A percentile compares a stretch with the other conserved stretches of the same genome.
phyloP scores from a whole-genome alignment of 2,888 invertebrate genomes.

The Drosophila hamatofila region DNA sequence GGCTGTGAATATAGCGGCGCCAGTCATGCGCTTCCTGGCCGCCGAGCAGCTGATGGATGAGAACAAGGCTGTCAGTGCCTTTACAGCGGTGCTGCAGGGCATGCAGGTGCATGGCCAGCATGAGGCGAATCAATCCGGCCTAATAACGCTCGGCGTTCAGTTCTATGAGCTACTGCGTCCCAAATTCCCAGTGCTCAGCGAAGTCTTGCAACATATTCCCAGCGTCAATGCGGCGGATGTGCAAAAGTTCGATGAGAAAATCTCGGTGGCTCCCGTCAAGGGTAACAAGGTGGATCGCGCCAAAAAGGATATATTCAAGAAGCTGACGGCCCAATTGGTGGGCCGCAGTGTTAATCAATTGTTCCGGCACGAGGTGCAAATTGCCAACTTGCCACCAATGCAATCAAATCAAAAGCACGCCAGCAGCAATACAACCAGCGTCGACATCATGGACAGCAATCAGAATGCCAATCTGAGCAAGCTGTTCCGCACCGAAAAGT shows the following conservation, averaged over 20 bases:
- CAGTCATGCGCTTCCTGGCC: conserved; percentile 89
- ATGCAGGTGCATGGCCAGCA: conserved; percentile 95
- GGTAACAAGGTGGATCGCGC: conserved; percentile 94
- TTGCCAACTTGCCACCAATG: conserved; percentile 92
- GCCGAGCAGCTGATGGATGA: conserved; percentile 88
- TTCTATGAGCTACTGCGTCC: conserved; percentile 94
- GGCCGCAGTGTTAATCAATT: conserved; percentile 94
- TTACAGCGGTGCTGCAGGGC: conserved; percentile 92
- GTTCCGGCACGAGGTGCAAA: conserved; percentile 94
- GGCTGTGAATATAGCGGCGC: conserved; percentile 91
- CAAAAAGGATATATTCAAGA: conserved; percentile 96
- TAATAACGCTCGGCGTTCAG: conserved; percentile 92
- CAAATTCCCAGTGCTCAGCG: conserved; percentile 89
- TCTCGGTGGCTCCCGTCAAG: conserved; percentile 88
- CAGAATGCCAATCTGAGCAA: conserved; percentile 79
- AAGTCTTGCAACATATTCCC: conserved; percentile 92
- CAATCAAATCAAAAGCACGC: conserved; percentile 55
- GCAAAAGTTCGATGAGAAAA: conserved; percentile 94
- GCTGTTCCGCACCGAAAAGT: conserved; percentile 78
- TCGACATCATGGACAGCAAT: conserved; percentile 79
- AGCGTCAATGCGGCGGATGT: conserved; percentile 92
- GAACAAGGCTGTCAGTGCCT: conserved; percentile 90
- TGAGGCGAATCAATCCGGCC: conserved; percentile 92
- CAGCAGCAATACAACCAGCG: neutral
- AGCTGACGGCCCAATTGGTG: conserved; percentile 93